Percentiles rank a stretch among this genome's conserved stretches.
These are phyloP conservation scores for Parauchenoglanis punctatus DNA, from an alignment of 2,797 vertebrate species.

Conservation along the genomic window DNA sequence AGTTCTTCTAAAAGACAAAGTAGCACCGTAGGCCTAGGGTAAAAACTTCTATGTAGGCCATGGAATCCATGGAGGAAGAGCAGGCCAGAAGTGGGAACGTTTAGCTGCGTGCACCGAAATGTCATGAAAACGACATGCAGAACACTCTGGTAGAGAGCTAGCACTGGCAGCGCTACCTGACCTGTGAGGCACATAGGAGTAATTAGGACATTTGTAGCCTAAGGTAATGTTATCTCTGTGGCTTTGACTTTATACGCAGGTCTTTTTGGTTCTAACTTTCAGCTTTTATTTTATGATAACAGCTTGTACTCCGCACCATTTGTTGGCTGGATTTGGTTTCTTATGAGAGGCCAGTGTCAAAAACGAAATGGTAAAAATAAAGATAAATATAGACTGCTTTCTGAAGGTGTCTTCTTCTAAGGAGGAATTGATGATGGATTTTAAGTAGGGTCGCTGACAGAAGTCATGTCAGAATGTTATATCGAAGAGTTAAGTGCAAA, in stretches of 20 bases:
- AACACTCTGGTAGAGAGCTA: conserved; percentile 54
- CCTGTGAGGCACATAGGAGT: conserved; percentile 58
- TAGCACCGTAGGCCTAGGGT: conserved; percentile 71
- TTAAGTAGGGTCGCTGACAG: neutral
- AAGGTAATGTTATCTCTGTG: conserved; percentile 49
- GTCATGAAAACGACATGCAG: conserved; percentile 50
- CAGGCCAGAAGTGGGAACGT: conserved; percentile 73
- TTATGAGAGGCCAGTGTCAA: neutral
- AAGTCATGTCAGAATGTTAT: conserved; percentile 10
- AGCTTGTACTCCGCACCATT: neutral
- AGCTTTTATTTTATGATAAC: conserved; percentile 29
- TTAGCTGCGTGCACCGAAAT: conserved; percentile 55
- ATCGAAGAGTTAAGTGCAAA: conserved; percentile 18
- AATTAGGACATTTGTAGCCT: conserved; percentile 61
- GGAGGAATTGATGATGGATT: neutral
- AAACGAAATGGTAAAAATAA: neutral
- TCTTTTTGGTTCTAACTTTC: conserved; percentile 31
- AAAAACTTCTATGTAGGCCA: conserved; percentile 82
- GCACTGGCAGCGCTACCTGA: conserved; percentile 52
- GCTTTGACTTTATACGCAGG: conserved; percentile 46
- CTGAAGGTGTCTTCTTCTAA: neutral
- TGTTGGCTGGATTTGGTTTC: neutral
- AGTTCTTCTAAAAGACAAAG: conserved; percentile 50
- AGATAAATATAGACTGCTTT: neutral
- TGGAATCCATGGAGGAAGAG: conserved; percentile 76